Percentiles rank a stretch among this genome's conserved stretches.
phyloP scores from a whole-genome alignment of 1,140 invertebrate genomes.

The Mizuhopecten yessoensis region DNA sequence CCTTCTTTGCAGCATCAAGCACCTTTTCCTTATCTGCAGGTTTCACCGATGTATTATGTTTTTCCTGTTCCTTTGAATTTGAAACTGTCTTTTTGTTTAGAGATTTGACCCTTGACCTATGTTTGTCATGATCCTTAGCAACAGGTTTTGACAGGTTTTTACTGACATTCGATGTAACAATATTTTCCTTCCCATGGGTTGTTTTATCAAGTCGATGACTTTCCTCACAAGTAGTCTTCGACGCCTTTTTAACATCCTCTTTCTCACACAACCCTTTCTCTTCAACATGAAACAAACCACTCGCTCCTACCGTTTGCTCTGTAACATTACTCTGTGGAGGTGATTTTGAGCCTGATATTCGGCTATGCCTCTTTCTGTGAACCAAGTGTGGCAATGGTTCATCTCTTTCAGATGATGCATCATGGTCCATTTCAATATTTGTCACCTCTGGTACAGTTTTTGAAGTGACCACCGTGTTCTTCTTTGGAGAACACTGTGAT shows the following conservation, averaged over 20 bases:
- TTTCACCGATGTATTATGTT: neutral
- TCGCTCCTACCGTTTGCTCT: neutral
- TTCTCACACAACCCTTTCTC: neutral
- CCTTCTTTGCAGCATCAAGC: neutral
- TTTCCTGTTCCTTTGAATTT: neutral
- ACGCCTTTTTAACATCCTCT: neutral
- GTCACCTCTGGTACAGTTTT: neutral
- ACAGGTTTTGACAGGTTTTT: neutral
- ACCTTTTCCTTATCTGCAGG: neutral
- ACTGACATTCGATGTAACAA: neutral
- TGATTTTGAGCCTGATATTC: neutral
- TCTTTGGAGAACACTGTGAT: neutral
- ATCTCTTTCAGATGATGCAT: constrained; percentile 16
- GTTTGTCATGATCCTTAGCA: neutral
- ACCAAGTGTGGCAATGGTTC: neutral
- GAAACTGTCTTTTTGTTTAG: neutral
- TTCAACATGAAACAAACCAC: neutral
- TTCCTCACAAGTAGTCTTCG: neutral
- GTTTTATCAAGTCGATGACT: neutral
- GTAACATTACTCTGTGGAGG: neutral
- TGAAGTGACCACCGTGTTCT: neutral
- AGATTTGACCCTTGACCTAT: neutral
- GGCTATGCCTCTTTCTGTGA: constrained; percentile 2
- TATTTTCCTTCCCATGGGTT: neutral
- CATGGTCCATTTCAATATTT: neutral